phyloP scores from a whole-genome alignment of 1,140 invertebrate species.

The Procambarus virginalis region DNA sequence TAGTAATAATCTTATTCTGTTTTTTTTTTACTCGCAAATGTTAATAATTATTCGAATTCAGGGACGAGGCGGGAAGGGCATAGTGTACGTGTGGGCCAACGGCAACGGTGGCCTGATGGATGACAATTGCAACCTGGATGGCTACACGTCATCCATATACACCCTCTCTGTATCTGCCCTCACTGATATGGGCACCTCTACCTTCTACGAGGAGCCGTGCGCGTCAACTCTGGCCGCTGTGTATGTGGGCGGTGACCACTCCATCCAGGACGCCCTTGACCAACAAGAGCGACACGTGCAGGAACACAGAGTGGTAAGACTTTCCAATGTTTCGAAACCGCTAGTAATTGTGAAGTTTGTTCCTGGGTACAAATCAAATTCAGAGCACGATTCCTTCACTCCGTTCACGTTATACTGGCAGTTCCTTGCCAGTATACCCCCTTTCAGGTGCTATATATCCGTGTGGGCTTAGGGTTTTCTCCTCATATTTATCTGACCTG shows the following conservation, averaged over 20 bases:
- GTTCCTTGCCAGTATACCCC: no score
- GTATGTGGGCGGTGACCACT: conserved; percentile 89
- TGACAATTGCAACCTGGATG: conserved; percentile 94
- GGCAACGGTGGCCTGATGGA: conserved; percentile 89
- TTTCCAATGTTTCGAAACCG: background rate
- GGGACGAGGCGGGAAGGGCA: conserved; percentile 88
- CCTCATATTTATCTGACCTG: no score
- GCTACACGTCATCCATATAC: conserved; percentile 89
- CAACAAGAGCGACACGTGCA: background rate
- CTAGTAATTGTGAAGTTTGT: no score
- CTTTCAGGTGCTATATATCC: no score
- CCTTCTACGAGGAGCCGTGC: conserved; percentile 92
- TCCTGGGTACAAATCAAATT: no score
- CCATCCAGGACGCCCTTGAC: conserved; percentile 64
- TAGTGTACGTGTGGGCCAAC: conserved; percentile 93
- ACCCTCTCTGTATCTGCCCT: conserved; percentile 91
- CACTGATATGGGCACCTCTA: conserved; percentile 86
- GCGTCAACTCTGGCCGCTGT: conserved; percentile 90
- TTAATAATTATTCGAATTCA: conserved; percentile 72
- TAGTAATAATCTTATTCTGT: background rate
- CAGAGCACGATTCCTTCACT: no score
- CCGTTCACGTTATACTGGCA: no score
- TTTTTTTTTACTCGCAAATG: background rate
- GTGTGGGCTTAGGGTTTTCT: no score
- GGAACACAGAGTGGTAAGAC: background rate